These are phyloP conservation scores for Thalassoma bifasciatum DNA, from an alignment of 2,113 vertebrate genomes.

Conservation along the genomic window DNA sequence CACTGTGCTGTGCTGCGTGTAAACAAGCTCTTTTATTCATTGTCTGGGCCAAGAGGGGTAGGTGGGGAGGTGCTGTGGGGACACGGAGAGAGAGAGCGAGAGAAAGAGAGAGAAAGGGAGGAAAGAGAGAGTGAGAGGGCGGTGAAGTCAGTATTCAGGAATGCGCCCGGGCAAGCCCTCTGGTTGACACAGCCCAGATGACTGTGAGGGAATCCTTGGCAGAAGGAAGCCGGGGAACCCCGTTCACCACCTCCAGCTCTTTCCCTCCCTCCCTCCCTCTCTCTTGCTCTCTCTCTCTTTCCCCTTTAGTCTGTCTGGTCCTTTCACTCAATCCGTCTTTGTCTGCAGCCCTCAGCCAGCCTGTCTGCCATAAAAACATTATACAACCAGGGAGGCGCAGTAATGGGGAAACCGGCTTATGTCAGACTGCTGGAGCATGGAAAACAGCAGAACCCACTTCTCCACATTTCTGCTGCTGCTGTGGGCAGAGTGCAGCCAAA, in stretches of 20 bases:
- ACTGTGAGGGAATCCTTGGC: conserved; percentile 88
- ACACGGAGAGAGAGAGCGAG: conserved; percentile 34
- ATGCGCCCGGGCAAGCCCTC: conserved; percentile 81
- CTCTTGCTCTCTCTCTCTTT: background rate
- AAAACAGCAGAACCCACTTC: conserved; percentile 71
- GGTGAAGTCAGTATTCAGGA: conserved; percentile 83
- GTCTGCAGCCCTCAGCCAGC: conserved; percentile 66
- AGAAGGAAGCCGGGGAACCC: conserved; percentile 81
- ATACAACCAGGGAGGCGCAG: conserved; percentile 63
- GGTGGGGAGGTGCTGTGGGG: conserved; percentile 47
- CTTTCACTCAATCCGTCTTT: conserved; percentile 65
- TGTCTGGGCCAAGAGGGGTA: conserved; percentile 56
- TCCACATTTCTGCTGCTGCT: conserved; percentile 46
- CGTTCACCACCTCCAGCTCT: conserved; percentile 63
- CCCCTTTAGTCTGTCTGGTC: conserved; percentile 44
- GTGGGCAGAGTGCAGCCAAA: conserved; percentile 56
- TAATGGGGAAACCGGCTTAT: conserved; percentile 69
- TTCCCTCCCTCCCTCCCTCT: conserved; percentile 15
- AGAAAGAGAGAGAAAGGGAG: conserved; percentile 38
- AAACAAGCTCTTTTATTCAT: conserved; percentile 85
- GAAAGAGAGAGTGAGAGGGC: conserved; percentile 36
- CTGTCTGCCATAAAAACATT: conserved; percentile 78
- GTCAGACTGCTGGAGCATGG: conserved; percentile 71
- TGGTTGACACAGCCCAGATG: conserved; percentile 79
- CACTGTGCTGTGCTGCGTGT: conserved; percentile 63